Percentiles rank a stretch among this genome's conserved stretches.
These are phyloP conservation scores for Mesoclemmys tuberculata DNA, from an alignment of 2,113 vertebrate species.

Conservation along the genomic window DNA sequence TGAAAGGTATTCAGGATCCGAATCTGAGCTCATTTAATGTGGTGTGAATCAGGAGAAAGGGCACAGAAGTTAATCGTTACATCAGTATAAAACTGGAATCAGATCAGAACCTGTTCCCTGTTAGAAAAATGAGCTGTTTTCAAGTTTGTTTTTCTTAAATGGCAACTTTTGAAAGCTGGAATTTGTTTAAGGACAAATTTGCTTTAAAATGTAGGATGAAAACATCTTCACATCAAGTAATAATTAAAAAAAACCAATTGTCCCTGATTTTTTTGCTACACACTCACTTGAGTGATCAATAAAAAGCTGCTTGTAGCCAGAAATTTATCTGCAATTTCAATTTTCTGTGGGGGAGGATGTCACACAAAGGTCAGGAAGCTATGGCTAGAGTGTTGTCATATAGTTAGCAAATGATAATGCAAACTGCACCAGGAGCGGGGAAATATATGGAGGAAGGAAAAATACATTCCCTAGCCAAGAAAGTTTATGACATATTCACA, in stretches of 20 bases:
- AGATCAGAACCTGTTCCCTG: background rate
- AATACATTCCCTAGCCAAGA: background rate
- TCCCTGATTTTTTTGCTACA: background rate
- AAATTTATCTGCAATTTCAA: background rate
- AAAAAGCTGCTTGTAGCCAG: background rate
- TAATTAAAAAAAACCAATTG: background rate
- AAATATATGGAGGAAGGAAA: background rate
- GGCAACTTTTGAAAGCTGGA: too few species aligned
- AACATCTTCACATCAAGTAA: background rate
- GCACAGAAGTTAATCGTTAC: background rate
- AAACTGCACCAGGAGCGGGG: background rate
- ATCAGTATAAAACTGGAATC: background rate
- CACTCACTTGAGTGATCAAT: background rate
- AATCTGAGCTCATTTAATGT: background rate
- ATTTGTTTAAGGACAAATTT: background rate
- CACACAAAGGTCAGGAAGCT: background rate
- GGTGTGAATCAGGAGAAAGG: background rate
- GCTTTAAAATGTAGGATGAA: background rate
- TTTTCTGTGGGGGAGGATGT: background rate
- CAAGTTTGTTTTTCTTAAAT: too few species aligned
- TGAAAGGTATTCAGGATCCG: background rate
- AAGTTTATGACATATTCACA: background rate
- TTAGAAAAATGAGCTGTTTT: background rate
- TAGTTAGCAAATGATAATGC: background rate
- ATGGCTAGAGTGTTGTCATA: background rate